Evolutionary conservation across 2,888 invertebrate species (phyloP).

Genomic region (Drosophila anomalipes): DNA sequence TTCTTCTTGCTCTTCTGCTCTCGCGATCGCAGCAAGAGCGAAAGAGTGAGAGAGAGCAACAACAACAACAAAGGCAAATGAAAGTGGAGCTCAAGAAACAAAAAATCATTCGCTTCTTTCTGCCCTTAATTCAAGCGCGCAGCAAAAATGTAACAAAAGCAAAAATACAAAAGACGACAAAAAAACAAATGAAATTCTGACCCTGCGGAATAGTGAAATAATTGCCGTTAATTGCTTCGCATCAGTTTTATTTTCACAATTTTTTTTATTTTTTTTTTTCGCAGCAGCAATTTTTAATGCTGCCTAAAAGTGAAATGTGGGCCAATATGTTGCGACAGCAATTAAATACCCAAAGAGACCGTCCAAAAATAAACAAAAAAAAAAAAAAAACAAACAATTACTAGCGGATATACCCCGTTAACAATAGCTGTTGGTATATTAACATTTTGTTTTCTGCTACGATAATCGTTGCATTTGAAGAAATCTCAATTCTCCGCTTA

Average conservation of each 20-base stretch:
- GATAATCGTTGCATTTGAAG: constrained; percentile 1
- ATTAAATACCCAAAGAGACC: constrained; percentile 6
- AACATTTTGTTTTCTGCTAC: background rate
- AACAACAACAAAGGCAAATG: constrained; percentile 17
- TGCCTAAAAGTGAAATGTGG: constrained; percentile 49
- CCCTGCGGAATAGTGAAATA: constrained; percentile 23
- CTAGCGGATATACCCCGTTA: constrained; percentile 2
- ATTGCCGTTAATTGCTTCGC: constrained; percentile 49
- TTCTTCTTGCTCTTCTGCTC: background rate
- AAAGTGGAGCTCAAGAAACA: constrained; percentile 41
- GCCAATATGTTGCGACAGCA: constrained; percentile 25
- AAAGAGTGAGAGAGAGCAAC: background rate
- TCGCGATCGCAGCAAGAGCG: background rate
- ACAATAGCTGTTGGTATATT: background rate
- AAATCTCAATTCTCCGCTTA: background rate
- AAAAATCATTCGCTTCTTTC: constrained; percentile 13
- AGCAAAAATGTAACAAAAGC: constrained; percentile 20
- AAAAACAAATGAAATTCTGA: constrained; percentile 18
- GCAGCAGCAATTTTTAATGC: constrained; percentile 22
- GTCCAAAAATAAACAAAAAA: background rate
- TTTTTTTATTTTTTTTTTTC: constrained; percentile 1
- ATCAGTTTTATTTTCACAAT: constrained; percentile 8
- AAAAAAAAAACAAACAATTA: background rate
- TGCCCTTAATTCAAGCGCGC: constrained; percentile 49
- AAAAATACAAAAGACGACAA: constrained; percentile 15